Evolutionary conservation across 2,113 vertebrate genomes (phyloP).

Genomic region (Nerophis lumbriciformis): DNA sequence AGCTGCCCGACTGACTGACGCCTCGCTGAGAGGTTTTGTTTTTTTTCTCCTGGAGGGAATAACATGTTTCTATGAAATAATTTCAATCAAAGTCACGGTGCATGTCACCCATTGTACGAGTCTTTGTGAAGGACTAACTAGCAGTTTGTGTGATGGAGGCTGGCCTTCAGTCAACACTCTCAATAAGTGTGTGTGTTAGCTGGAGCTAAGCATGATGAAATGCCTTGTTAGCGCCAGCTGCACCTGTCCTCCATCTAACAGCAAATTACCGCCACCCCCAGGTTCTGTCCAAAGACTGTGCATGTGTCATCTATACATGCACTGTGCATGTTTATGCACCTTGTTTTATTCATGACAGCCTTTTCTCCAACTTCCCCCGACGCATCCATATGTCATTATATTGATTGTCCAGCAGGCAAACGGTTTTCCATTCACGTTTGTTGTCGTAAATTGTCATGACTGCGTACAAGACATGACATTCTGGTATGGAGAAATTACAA

Average conservation of each 20-base stretch:
- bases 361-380: too few relatives aligned
- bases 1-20: neutral
- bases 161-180: neutral
- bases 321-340: too few relatives aligned
- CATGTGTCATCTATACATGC: neutral
- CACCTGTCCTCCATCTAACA: slow-evolving; percentile 69
- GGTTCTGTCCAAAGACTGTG: slow-evolving; percentile 22
- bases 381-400: too few relatives aligned
- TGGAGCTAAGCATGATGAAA: slow-evolving; percentile 70
- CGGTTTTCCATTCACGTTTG: too few relatives aligned
- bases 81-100: neutral
- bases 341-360: too few relatives aligned
- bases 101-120: slow-evolving; percentile 3
- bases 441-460: too few relatives aligned
- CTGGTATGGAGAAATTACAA: too few relatives aligned
- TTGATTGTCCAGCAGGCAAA: too few relatives aligned
- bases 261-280: slow-evolving; percentile 75
- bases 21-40: too few relatives aligned
- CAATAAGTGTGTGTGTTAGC: slow-evolving; percentile 14
- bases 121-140: neutral
- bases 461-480: too few relatives aligned
- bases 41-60: neutral
- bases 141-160: neutral
- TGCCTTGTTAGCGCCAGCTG: slow-evolving; percentile 68
- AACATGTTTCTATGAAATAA: slow-evolving; percentile 5